phyloP scores from a whole-genome alignment of 2,888 invertebrate genomes.

The Teleogryllus oceanicus region DNA sequence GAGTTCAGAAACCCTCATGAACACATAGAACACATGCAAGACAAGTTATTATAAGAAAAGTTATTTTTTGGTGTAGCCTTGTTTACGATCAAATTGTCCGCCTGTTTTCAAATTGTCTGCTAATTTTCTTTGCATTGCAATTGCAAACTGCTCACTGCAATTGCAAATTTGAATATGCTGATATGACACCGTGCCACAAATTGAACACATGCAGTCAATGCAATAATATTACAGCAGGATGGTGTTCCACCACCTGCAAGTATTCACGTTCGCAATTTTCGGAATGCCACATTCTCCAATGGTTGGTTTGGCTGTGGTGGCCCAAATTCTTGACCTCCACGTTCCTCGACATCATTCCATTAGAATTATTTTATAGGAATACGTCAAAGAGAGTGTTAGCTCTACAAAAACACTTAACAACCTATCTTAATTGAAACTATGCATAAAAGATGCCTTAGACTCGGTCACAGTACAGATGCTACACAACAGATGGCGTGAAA shows the following conservation, averaged over 20 bases:
- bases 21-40: not conserved
- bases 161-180: not conserved
- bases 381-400: too few species aligned
- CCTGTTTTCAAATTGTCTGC: not conserved
- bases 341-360: too few species aligned
- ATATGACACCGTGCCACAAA: not conserved
- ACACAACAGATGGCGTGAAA: too few species aligned
- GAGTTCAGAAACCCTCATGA: not conserved
- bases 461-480: too few species aligned
- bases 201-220: not conserved
- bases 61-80: not conserved
- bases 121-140: not conserved
- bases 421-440: too few species aligned
- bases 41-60: not conserved
- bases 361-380: too few species aligned
- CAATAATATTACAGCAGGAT: conserved; percentile 3
- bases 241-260: not conserved
- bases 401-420: too few species aligned
- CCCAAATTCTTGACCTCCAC: too few species aligned
- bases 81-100: not conserved
- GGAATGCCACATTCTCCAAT: not conserved
- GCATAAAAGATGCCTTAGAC: too few species aligned
- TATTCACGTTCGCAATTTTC: not conserved
- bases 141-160: too few species aligned
- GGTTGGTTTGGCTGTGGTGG: not conserved